Percentiles rank a stretch among this genome's conserved stretches.
Evolutionary conservation across 2,113 vertebrate species (phyloP).

Genomic region (Pseudonaja textilis): DNA sequence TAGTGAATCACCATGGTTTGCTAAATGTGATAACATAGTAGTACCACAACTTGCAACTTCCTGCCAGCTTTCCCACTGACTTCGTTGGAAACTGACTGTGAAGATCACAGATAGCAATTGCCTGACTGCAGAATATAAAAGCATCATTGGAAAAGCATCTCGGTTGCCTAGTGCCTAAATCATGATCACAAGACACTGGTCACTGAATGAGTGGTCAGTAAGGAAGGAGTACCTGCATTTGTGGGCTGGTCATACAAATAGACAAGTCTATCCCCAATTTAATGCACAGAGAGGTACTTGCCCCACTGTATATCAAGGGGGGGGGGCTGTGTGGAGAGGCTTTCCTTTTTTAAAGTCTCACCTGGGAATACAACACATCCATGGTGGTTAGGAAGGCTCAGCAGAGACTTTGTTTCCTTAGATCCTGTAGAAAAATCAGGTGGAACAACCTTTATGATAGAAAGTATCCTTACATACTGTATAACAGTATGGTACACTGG

Average conservation of each 20-base stretch:
- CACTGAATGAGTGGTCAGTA: background rate
- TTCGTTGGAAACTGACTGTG: background rate
- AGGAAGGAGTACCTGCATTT: background rate
- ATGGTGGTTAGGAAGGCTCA: no score
- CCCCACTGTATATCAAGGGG: no score
- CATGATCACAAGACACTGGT: background rate
- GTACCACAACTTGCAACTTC: background rate
- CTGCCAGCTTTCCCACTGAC: background rate
- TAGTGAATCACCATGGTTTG: background rate
- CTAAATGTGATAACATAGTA: background rate
- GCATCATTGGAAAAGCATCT: background rate
- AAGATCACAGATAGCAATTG: background rate
- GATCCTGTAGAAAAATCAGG: no score
- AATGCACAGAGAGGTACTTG: background rate
- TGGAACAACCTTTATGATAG: no score
- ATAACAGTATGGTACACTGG: no score
- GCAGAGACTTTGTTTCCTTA: no score
- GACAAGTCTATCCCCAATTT: background rate
- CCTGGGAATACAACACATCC: no score
- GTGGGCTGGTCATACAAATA: background rate
- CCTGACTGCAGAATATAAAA: background rate
- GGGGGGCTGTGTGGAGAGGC: no score
- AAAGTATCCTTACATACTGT: no score
- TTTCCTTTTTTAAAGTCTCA: no score
- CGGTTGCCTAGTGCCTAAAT: background rate